phyloP scores from a whole-genome alignment of 2,888 invertebrate genomes.

The Agrypnus murinus region DNA sequence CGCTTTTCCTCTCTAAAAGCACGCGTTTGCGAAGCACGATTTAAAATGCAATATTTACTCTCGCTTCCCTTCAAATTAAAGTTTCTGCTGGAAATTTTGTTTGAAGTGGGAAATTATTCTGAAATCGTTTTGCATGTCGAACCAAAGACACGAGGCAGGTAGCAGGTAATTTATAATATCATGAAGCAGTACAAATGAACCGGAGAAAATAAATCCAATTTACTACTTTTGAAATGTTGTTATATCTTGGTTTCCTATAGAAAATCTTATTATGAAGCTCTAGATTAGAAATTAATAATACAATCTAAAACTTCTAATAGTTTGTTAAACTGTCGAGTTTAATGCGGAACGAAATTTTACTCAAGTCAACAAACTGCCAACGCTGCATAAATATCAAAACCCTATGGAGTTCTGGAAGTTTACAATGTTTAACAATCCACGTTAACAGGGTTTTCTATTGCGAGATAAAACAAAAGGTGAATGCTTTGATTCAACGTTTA shows the following conservation, averaged over 20 bases:
- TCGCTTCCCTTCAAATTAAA: conserved; percentile 15
- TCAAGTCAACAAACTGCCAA: neutral
- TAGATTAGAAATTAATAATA: neutral
- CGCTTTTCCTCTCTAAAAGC: conserved; percentile 10
- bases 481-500: too few species aligned
- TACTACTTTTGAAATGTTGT: too few species aligned
- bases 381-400: neutral
- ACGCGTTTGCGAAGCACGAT: neutral
- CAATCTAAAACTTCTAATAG: neutral
- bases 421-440: too few species aligned
- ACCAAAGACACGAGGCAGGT: neutral
- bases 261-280: too few species aligned
- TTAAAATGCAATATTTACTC: conserved; percentile 21
- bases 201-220: too few species aligned
- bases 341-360: neutral
- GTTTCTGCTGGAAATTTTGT: conserved; percentile 3
- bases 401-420: neutral
- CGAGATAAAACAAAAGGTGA: too few species aligned
- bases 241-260: too few species aligned
- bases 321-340: neutral
- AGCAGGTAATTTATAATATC: too few species aligned
- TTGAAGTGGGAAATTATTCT: conserved; percentile 13
- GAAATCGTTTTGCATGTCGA: conserved; percentile 19
- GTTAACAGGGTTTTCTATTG: too few species aligned
- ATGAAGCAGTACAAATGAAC: too few species aligned